Evolutionary conservation across 2,797 vertebrate genomes (phyloP), one percentile per base, ranked within the genome.

Genomic region (Phyllotis vaccarum): DNA sequence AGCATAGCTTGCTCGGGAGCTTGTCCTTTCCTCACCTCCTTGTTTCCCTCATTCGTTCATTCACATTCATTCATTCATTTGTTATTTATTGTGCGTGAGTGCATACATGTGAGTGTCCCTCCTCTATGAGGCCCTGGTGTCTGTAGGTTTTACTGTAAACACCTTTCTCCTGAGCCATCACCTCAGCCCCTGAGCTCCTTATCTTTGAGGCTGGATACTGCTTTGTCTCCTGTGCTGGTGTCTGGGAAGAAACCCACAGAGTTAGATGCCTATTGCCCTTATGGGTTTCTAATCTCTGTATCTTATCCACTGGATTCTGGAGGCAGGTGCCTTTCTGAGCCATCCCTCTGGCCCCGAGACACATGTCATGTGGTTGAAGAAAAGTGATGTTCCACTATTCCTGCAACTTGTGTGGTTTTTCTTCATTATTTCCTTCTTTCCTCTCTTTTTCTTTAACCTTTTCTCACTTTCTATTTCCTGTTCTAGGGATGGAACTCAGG

Each of bases 331-430:
- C 83, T 86, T 68, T 70, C 49, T 56, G 37, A 56, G 49, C 52
- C 29, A 12, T 74, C 17, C 58, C 27, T 21, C 52, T 56, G 37
- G 3, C 34, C 37, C 37, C 5, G 12, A 58, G 9, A 43, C 2
- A 40, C 27, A 78, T 80, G 83, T 68, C 79, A 78, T 80, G 83
- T 68, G 79, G 52, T 90, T 96, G 92, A 96, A 95, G 66, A 89
- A 94, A 93, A 46, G 54, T 80, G 72, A 95, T 94, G 62, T 60
- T 3, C 93, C 85, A 91, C 64, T 86, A 64, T 85, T 81, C 43
- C 22, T 92, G 49, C 95, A 93, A 83, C n/a, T 90, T 83, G 24
- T 9, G 37, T 66, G 79, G 70, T 40, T 31, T 62, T 72, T 40
- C 43, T 68, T 46, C 37, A 27, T 86, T 37, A 27, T 37, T 72